phyloP scores from a whole-genome alignment of 2,113 vertebrate genomes.

The Dolichallabes microphthalmus region DNA sequence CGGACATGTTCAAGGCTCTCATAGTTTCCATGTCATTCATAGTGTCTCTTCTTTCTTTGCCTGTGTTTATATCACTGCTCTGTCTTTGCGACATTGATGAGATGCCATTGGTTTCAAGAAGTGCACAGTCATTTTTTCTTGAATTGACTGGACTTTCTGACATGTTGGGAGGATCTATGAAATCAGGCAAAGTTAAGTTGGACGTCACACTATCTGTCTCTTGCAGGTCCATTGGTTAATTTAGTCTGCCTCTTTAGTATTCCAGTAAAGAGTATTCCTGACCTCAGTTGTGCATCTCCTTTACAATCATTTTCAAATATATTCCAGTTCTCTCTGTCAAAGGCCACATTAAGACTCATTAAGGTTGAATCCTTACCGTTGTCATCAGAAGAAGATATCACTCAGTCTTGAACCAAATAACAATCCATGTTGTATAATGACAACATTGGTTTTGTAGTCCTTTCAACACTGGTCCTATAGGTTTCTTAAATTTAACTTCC shows the following conservation, averaged over 20 bases:
- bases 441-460: slow-evolving; percentile 39
- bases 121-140: neutral
- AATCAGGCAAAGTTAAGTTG: slow-evolving; percentile 20
- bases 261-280: slow-evolving; percentile 28
- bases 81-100: neutral
- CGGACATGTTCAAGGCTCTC: neutral
- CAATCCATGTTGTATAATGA: slow-evolving; percentile 26
- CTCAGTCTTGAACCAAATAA: slow-evolving; percentile 60
- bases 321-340: slow-evolving; percentile 47
- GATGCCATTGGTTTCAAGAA: slow-evolving; percentile 16
- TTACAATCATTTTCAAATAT: slow-evolving; percentile 43
- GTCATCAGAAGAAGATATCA: slow-evolving; percentile 49
- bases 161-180: slow-evolving; percentile 28
- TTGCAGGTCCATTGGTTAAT: slow-evolving; percentile 58
- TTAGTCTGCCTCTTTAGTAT: slow-evolving; percentile 40
- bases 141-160: slow-evolving; percentile 1
- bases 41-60: neutral
- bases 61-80: neutral
- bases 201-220: neutral
- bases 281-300: slow-evolving; percentile 57
- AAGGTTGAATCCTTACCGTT: slow-evolving; percentile 44
- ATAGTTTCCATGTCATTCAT: neutral
- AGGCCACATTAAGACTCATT: slow-evolving; percentile 53
- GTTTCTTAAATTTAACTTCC: slow-evolving; percentile 62
- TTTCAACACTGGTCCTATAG: slow-evolving; percentile 64